These are phyloP conservation scores for Notechis scutatus DNA, from an alignment of 2,113 vertebrate species.

Conservation along the genomic window DNA sequence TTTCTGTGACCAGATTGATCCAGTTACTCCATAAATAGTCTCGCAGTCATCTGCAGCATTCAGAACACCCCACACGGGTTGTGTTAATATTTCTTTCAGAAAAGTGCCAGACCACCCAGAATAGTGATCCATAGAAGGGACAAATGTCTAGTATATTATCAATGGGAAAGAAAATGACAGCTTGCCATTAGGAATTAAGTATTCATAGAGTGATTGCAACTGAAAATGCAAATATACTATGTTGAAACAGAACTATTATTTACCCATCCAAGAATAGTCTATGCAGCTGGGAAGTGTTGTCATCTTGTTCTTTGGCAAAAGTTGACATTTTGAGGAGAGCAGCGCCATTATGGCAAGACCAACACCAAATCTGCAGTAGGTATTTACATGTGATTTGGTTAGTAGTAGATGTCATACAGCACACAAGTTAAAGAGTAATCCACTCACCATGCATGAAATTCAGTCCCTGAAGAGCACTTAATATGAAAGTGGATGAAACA, in stretches of 20 bases:
- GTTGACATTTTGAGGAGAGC: constrained; percentile 82
- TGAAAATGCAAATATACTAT: neutral
- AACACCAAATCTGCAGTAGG: constrained; percentile 84
- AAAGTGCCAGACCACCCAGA: neutral
- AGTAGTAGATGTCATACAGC: neutral
- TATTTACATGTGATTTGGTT: constrained; percentile 21
- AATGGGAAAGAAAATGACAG: neutral
- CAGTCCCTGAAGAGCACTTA: neutral
- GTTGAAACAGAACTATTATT: constrained; percentile 50
- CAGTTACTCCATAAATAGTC: neutral
- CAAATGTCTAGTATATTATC: neutral
- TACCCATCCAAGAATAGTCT: constrained; percentile 80
- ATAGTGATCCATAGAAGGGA: neutral
- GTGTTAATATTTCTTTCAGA: neutral
- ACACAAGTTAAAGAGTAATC: neutral
- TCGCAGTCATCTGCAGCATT: neutral
- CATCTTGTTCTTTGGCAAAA: constrained; percentile 78
- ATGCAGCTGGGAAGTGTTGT: constrained; percentile 70
- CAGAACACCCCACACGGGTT: neutral
- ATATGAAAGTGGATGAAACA: neutral
- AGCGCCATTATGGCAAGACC: constrained; percentile 82
- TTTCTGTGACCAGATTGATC: neutral
- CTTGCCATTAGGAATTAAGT: neutral
- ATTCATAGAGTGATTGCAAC: neutral
- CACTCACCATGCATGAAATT: neutral